phyloP scores from a whole-genome alignment of 2,888 invertebrate genomes.

The Lepidocyrtoides sp. region DNA sequence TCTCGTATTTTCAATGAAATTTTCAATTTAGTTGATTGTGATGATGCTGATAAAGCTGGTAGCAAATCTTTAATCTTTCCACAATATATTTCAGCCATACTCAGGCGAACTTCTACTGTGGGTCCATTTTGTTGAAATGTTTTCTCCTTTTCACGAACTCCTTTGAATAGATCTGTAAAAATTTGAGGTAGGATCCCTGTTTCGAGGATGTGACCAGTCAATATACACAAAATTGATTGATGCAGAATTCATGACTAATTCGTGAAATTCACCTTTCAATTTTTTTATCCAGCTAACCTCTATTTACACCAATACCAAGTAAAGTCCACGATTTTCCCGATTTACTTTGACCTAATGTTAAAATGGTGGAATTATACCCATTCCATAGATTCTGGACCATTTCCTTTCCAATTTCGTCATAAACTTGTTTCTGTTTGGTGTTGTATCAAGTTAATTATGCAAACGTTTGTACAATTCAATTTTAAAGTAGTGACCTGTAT shows the following conservation, averaged over 20 bases:
- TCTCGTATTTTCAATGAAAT: slow-evolving; percentile 88
- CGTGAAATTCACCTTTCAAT: background rate
- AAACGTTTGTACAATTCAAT: background rate
- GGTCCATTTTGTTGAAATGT: slow-evolving; percentile 86
- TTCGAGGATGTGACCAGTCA: background rate
- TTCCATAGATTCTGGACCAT: slow-evolving; percentile 88
- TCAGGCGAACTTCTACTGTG: slow-evolving; percentile 87
- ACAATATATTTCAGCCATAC: slow-evolving; percentile 89
- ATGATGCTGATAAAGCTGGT: slow-evolving; percentile 68
- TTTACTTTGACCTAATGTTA: slow-evolving; percentile 89
- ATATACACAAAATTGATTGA: background rate
- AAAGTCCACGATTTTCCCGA: slow-evolving; percentile 89
- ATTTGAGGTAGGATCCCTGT: slow-evolving; percentile 88
- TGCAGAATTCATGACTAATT: too few relatives aligned
- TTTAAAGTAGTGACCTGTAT: background rate
- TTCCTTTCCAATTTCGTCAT: slow-evolving; percentile 88
- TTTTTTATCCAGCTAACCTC: slow-evolving; percentile 86
- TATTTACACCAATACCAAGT: slow-evolving; percentile 88
- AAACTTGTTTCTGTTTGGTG: slow-evolving; percentile 87
- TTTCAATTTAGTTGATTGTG: slow-evolving; percentile 86
- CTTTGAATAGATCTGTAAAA: slow-evolving; percentile 88
- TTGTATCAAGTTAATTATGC: background rate
- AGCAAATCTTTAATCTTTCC: slow-evolving; percentile 88
- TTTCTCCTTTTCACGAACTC: slow-evolving; percentile 87
- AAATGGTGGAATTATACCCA: slow-evolving; percentile 88